Conservation (phyloP, 2,113 vertebrate species). For the Cettia cetti region DNA sequence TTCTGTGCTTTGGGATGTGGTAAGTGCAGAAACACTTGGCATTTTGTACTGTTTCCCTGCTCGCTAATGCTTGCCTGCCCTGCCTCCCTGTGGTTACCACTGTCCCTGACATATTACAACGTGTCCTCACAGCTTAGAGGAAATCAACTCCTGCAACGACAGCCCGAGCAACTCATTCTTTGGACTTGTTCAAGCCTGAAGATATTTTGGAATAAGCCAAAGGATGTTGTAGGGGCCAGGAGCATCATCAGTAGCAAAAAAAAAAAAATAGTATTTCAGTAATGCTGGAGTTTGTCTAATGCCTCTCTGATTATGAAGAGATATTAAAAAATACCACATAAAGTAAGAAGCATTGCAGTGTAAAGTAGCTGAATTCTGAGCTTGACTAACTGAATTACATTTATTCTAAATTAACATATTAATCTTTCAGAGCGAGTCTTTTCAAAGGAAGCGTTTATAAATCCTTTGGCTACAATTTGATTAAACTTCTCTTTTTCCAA, state of each 20-base stretch:
- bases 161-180: neutral
- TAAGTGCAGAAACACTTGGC: neutral
- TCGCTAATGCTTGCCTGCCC: neutral
- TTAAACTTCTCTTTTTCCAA: neutral
- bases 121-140: too few species aligned
- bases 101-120: neutral
- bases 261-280: neutral
- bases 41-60: accelerated
- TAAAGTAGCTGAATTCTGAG: neutral
- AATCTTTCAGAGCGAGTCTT: neutral
- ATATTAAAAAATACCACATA: neutral
- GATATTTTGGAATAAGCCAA: neutral
- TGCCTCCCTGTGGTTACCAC: conserved; percentile 19
- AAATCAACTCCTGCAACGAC: neutral
- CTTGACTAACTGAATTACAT: neutral
- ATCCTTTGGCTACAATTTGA: neutral
- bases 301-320: neutral
- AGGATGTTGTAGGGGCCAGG: neutral
- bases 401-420: neutral
- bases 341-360: neutral
- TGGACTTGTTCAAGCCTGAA: neutral
- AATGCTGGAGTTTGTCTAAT: neutral
- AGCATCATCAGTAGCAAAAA: neutral
- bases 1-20: accelerated
- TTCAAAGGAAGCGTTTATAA: neutral